phyloP scores from a whole-genome alignment of 2,797 vertebrate species.

The Pygocentrus nattereri region DNA sequence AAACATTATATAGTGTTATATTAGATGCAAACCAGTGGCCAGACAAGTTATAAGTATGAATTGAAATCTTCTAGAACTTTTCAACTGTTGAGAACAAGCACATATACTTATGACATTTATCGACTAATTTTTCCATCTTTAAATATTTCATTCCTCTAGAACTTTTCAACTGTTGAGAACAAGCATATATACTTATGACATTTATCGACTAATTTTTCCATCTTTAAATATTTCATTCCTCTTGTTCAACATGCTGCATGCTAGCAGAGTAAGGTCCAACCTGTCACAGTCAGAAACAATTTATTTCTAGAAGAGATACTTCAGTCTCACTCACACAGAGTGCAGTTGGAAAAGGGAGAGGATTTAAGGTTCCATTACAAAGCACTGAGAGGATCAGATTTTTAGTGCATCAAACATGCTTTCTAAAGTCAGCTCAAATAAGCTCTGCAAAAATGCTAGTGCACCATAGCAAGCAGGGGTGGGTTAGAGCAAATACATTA shows the following conservation, averaged over 20 bases:
- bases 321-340: slow-evolving; percentile 69
- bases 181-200: not conserved
- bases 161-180: not conserved
- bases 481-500: slow-evolving; percentile 53
- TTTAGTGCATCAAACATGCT: slow-evolving; percentile 13
- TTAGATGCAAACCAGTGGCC: slow-evolving; percentile 15
- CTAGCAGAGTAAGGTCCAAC: slow-evolving; percentile 33
- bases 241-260: slow-evolving; percentile 64
- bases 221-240: slow-evolving; percentile 30
- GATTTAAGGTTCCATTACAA: slow-evolving; percentile 46
- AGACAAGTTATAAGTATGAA: not conserved
- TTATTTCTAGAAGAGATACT: not conserved
- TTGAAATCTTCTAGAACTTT: not conserved
- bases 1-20: not conserved
- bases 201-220: not conserved
- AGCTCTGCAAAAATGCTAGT: slow-evolving; percentile 36
- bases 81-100: slow-evolving; percentile 9
- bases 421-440: slow-evolving; percentile 8
- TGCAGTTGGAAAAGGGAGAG: slow-evolving; percentile 51
- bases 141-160: not conserved
- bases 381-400: slow-evolving; percentile 8
- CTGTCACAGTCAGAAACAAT: slow-evolving; percentile 11
- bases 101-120: not conserved
- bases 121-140: not conserved
- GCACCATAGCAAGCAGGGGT: slow-evolving; percentile 55